Evolutionary conservation across 2,113 vertebrate genomes (phyloP).

Genomic region (Asarcornis scutulata): DNA sequence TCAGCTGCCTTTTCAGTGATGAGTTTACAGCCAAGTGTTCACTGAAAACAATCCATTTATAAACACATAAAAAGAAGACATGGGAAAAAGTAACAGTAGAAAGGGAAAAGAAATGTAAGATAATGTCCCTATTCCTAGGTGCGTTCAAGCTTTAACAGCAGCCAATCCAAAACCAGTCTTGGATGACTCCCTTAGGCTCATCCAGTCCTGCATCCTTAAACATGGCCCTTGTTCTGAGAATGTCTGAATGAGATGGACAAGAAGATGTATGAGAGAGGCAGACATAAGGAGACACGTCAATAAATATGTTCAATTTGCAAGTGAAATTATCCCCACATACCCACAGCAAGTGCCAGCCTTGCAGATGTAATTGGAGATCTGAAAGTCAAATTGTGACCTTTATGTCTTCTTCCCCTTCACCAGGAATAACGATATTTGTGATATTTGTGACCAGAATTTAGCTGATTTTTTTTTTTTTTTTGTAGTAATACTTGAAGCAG

Average conservation of each 20-base stretch:
- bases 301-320: constrained; percentile 46
- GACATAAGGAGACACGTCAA: neutral
- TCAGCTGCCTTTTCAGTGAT: constrained; percentile 36
- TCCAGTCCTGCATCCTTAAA: neutral
- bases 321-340: constrained; percentile 24
- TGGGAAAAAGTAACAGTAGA: neutral
- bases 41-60: constrained; percentile 2
- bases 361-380: constrained; percentile 35
- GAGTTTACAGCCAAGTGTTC: constrained; percentile 58
- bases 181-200: neutral
- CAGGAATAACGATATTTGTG: constrained; percentile 27
- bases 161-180: neutral
- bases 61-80: constrained; percentile 22
- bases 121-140: neutral
- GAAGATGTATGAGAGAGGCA: neutral
- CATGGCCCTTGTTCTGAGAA: neutral
- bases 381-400: constrained; percentile 63
- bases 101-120: neutral
- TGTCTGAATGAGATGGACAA: neutral
- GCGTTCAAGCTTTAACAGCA: neutral
- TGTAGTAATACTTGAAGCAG: neutral
- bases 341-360: neutral
- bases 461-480: neutral
- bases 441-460: constrained; percentile 37
- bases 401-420: neutral